Base-by-base conservation (phyloP, 1,140 invertebrate genomes). In the Mactra quadrangularis region DNA sequence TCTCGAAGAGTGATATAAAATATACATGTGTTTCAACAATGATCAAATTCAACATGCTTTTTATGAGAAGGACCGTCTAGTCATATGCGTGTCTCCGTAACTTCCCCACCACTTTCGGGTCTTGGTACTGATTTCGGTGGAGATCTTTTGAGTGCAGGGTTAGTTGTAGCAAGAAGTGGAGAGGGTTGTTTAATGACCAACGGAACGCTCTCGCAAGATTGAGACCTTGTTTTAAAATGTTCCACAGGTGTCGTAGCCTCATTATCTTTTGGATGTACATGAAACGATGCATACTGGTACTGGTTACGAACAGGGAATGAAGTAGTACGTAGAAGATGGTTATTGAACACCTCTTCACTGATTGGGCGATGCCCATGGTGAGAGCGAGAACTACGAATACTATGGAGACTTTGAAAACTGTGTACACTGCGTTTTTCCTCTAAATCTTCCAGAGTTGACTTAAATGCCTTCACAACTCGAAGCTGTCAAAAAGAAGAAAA, bases 401-500 rank as follows among this genome's bases (percentile, higher is more conserved):
- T 97, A 95, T 97, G 97, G 94, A 98, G 96, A 94, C 97, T 97
- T 95, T 97, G 97, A 95, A 97, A 96, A 96, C 97, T 98, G 96
- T 98, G 97, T 93, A 98, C 96, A 94, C 93, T 94, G 75, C 98
- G 98, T 92, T 97, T 96, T 95, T 99, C 99, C 95, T 99, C 98
- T 95, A 99, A 95, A 95, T 99, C 99, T 96, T 99, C 99, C 95
- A 99, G 95, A 93, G 97, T 99, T 92, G 98, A 99, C 95, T 98
- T 99, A 97, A 99, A 99, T 93, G 98, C 99, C 95, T 98, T 97
- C 95, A 99, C 98, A 95, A 99, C 99, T 95, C 99, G 97, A 95
- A 99, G 96, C 98, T 99, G 97, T 95, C 86, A 89, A 87, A 78
- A 81, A 59, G 71, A 66, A 81, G 66, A 71, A 81, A 53, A 81